Conservation (phyloP, 1,140 invertebrate genomes). For the Meloidogyne chitwoodi region DNA sequence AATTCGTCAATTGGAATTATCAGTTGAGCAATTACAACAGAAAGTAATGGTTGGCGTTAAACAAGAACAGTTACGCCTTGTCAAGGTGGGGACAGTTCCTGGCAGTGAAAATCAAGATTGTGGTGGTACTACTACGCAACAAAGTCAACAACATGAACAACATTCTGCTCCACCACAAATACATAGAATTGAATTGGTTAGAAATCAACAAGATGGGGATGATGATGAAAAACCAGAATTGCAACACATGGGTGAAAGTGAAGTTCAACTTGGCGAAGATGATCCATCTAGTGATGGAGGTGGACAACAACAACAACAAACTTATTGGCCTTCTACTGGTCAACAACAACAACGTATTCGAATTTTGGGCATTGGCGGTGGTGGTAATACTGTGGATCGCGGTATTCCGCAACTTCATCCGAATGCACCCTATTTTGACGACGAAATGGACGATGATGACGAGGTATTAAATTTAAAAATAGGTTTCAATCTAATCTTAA, state of each 20-base stretch:
- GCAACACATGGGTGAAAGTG: not conserved
- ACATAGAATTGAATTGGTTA: not conserved
- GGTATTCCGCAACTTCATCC: not conserved
- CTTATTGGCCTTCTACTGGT: not conserved
- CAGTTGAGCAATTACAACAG: slow-evolving; percentile 27
- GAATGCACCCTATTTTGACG: not conserved
- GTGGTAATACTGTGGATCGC: not conserved
- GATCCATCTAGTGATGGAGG: not conserved
- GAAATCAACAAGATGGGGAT: not conserved
- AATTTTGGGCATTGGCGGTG: not conserved
- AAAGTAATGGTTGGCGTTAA: slow-evolving; percentile 25
- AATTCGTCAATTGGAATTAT: slow-evolving; percentile 36
- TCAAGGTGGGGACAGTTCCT: slow-evolving; percentile 20
- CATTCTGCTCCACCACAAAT: not conserved
- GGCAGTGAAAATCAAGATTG: not conserved
- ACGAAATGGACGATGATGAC: not conserved
- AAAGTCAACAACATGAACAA: not conserved
- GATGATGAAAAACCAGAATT: not conserved
- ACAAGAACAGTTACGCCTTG: slow-evolving; percentile 16
- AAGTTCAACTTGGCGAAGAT: not conserved
- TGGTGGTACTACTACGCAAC: not conserved
- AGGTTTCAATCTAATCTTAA: not conserved
- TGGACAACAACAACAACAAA: not conserved
- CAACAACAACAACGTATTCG: slow-evolving; percentile 2
- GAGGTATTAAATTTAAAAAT: not conserved